Conservation (phyloP, 2,888 invertebrate species). For the Heterodera filipjevi region DNA sequence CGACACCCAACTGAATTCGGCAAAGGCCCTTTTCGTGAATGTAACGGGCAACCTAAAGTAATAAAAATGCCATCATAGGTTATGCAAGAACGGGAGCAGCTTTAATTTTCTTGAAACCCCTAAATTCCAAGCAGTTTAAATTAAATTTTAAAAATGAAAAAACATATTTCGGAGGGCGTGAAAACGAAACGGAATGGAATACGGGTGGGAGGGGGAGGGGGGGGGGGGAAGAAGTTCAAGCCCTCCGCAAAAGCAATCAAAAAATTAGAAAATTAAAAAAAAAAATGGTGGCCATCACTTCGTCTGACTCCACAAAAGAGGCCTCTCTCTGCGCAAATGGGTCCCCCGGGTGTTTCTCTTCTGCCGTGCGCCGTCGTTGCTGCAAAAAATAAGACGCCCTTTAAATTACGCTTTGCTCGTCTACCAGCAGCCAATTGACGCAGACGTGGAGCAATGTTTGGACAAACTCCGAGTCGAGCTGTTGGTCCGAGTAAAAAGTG, state of each 20-base stretch:
- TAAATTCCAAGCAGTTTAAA: too few relatives aligned
- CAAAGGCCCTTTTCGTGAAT: constrained; percentile 42
- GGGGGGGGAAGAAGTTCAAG: too few relatives aligned
- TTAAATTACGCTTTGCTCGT: constrained; percentile 52
- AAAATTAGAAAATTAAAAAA: too few relatives aligned
- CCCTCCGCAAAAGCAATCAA: too few relatives aligned
- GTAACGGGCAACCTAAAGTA: constrained; percentile 36
- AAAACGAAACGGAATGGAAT: too few relatives aligned
- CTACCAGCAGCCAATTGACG: constrained; percentile 50
- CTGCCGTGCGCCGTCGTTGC: constrained; percentile 25
- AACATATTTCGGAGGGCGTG: too few relatives aligned
- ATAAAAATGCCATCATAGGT: too few relatives aligned
- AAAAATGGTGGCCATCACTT: too few relatives aligned
- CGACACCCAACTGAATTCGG: constrained; percentile 40
- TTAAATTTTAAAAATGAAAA: too few relatives aligned
- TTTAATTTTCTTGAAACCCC: too few relatives aligned
- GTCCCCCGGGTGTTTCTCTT: constrained; percentile 39
- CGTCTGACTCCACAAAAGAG: constrained; percentile 42
- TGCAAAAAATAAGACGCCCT: constrained; percentile 45
- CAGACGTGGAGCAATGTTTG: constrained; percentile 92
- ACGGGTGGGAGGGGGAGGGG: too few relatives aligned
- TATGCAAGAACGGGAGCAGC: too few relatives aligned
- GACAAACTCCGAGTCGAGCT: constrained; percentile 96
- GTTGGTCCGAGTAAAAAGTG: constrained; percentile 62
- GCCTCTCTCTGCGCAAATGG: constrained; percentile 35